Conservation (phyloP, 2,888 invertebrate genomes). For the Argyresthia albistria region DNA sequence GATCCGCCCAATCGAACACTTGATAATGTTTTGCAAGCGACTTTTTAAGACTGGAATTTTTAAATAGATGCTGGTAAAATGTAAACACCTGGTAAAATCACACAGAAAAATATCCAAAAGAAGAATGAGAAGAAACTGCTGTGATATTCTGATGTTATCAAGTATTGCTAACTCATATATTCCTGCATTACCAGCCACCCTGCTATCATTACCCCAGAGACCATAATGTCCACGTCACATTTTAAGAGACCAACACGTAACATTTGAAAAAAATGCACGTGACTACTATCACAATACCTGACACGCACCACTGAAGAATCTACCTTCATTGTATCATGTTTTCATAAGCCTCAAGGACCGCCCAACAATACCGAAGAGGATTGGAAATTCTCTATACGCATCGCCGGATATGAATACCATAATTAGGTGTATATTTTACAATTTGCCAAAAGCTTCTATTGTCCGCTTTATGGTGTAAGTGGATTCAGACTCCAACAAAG, state of each 20-base stretch:
- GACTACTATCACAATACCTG: conserved; percentile 33
- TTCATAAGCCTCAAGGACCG: conserved; percentile 62
- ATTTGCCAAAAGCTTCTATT: conserved; percentile 66
- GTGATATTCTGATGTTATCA: no score
- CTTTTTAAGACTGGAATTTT: no score
- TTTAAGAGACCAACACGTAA: neutral
- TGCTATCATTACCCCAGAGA: neutral
- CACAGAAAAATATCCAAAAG: no score
- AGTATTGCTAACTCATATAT: no score
- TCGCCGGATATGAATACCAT: conserved; percentile 53
- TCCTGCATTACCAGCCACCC: no score
- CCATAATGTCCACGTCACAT: neutral
- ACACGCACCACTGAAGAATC: conserved; percentile 10
- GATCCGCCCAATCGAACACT: conserved; percentile 7
- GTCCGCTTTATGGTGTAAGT: conserved; percentile 60
- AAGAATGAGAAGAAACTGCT: no score
- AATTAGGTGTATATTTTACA: conserved; percentile 70
- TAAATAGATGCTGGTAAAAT: no score
- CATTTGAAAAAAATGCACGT: neutral
- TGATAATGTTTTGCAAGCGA: no score
- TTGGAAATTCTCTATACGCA: conserved; percentile 45
- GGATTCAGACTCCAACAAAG: conserved; percentile 56
- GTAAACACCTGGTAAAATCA: neutral
- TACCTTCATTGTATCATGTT: conserved; percentile 46
- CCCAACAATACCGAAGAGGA: conserved; percentile 34